Conservation (phyloP, 2,113 vertebrate genomes). For the Catharus fuscescens region DNA sequence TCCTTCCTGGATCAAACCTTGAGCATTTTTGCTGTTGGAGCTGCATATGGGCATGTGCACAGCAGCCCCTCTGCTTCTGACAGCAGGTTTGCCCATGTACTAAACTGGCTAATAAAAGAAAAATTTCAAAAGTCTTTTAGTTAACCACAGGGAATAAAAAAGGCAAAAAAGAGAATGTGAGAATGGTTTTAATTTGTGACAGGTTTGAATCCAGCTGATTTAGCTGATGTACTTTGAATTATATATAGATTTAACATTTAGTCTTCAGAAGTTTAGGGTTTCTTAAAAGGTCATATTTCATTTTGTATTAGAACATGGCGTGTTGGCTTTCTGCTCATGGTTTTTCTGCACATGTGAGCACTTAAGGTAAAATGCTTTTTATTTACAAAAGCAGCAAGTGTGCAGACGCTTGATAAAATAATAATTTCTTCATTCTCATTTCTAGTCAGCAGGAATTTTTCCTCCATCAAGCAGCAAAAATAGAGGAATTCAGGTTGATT, state of each 20-base stretch:
- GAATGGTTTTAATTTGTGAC: not conserved
- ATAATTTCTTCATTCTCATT: not conserved
- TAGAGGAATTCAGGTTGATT: not conserved
- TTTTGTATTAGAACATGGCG: not conserved
- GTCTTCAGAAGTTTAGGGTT: not conserved
- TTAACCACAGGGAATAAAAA: not conserved
- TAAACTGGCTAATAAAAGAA: not conserved
- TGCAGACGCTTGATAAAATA: not conserved
- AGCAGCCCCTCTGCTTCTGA: not conserved
- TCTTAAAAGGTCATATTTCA: slow-evolving; percentile 56
- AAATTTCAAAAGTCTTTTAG: not conserved
- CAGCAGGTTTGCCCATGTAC: not conserved
- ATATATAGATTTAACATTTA: slow-evolving; percentile 28
- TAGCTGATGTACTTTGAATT: slow-evolving; percentile 1
- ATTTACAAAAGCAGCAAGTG: slow-evolving; percentile 7
- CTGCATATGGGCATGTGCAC: rapidly evolving
- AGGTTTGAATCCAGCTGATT: not conserved
- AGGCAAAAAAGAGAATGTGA: not conserved
- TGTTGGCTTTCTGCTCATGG: not conserved
- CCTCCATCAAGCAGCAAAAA: not conserved
- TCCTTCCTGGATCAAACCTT: not conserved
- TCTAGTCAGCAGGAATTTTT: not conserved
- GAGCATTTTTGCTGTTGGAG: not conserved
- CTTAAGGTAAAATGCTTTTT: slow-evolving; percentile 30
- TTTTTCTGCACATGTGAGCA: not conserved